These are phyloP conservation scores for Drosophila bifasciata DNA, from an alignment of 1,140 invertebrate species.

Conservation along the genomic window DNA sequence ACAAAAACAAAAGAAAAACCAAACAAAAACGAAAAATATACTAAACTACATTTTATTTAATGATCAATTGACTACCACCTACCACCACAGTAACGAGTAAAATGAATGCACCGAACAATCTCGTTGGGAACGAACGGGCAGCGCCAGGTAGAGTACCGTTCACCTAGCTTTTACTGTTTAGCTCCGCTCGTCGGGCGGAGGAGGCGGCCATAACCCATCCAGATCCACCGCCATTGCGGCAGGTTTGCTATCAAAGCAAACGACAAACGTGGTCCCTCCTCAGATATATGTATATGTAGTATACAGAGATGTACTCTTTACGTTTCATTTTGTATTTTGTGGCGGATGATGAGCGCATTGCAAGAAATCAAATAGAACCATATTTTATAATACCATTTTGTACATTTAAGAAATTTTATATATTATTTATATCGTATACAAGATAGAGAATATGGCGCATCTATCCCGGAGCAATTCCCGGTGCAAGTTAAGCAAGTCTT, in stretches of 20 bases:
- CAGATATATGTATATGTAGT: slow-evolving; percentile 55
- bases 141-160: slow-evolving; percentile 53
- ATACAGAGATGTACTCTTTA: too few species aligned
- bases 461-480: slow-evolving; percentile 18
- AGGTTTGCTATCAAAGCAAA: too few species aligned
- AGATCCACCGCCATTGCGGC: too few species aligned
- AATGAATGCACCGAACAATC: slow-evolving; percentile 17
- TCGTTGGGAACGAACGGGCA: slow-evolving; percentile 13
- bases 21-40: slow-evolving; percentile 58
- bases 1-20: slow-evolving; percentile 19
- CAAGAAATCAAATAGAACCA: slow-evolving; percentile 62
- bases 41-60: slow-evolving; percentile 68
- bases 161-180: slow-evolving; percentile 13
- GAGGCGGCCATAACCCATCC: too few species aligned
- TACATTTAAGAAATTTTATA: slow-evolving; percentile 62
- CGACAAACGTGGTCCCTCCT: neutral
- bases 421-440: slow-evolving; percentile 57
- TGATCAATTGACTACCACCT: slow-evolving; percentile 31
- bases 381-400: slow-evolving; percentile 71
- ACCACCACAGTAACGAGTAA: slow-evolving; percentile 17
- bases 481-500: slow-evolving; percentile 5
- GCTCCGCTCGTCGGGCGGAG: too few species aligned
- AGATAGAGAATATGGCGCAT: slow-evolving; percentile 4
- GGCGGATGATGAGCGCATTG: slow-evolving; percentile 36
- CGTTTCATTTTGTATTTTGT: slow-evolving; percentile 29